Evolutionary conservation across 53 echinoderm and acorn worm genomes (phyloP).

Genomic region (Patiria pectinifera): DNA sequence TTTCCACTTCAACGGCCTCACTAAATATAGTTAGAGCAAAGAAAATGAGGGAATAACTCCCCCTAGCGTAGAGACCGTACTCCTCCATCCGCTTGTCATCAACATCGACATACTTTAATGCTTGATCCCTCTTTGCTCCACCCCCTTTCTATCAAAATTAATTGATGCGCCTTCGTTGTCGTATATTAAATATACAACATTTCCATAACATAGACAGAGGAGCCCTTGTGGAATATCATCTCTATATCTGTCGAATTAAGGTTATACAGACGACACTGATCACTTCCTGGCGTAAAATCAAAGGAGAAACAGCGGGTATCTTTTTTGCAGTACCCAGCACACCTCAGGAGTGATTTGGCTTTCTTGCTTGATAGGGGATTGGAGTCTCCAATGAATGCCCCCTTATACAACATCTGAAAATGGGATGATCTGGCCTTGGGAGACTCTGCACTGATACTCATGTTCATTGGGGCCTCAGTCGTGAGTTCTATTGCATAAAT

Average conservation of each 20-base stretch:
- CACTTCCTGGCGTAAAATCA: not conserved
- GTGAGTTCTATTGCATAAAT: too few species aligned
- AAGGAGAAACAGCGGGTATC: not conserved
- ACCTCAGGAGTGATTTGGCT: not conserved
- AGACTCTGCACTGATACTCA: not conserved
- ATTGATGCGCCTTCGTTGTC: too few species aligned
- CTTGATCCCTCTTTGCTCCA: too few species aligned
- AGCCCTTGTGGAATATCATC: not conserved
- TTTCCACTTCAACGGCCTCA: too few species aligned
- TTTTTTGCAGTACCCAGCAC: not conserved
- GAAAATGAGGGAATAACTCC: too few species aligned
- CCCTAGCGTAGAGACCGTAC: too few species aligned
- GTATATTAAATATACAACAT: too few species aligned
- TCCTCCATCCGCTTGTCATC: too few species aligned
- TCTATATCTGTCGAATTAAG: not conserved
- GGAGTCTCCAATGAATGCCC: not conserved
- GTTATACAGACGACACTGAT: not conserved
- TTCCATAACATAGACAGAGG: not conserved
- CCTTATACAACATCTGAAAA: not conserved
- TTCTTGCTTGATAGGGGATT: not conserved
- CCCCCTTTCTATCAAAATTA: too few species aligned
- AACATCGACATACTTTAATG: too few species aligned
- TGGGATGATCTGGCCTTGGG: not conserved
- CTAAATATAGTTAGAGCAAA: too few species aligned
- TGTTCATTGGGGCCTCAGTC: too few species aligned